phyloP scores from a whole-genome alignment of 2,888 invertebrate genomes.

The Cerastis rubricosa region DNA sequence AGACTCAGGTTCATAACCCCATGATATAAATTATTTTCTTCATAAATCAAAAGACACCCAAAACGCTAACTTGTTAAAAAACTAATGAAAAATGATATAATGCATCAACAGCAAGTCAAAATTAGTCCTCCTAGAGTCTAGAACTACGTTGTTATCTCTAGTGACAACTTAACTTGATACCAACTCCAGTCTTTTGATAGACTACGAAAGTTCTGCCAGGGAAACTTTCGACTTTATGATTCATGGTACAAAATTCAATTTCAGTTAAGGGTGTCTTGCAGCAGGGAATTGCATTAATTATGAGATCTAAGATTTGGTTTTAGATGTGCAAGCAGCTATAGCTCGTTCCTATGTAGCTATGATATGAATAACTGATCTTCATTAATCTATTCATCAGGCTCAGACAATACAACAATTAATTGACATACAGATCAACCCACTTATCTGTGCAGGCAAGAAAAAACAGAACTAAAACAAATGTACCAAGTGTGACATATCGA shows the following conservation, averaged over 20 bases:
- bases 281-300: background rate
- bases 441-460: no score
- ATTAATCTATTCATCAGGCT: no score
- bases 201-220: background rate
- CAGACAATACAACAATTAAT: no score
- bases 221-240: background rate
- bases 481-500: no score
- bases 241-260: background rate
- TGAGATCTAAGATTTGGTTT: background rate
- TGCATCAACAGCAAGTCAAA: slow-evolving; percentile 9
- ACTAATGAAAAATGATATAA: background rate
- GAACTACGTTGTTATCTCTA: slow-evolving; percentile 2
- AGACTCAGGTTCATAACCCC: background rate
- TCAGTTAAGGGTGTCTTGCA: background rate
- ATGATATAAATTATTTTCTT: background rate
- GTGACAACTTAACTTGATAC: slow-evolving; percentile 4
- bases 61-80: background rate
- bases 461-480: no score
- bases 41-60: slow-evolving; percentile 7
- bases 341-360: no score
- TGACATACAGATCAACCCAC: no score
- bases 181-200: slow-evolving; percentile 4
- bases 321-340: background rate
- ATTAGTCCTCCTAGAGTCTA: slow-evolving; percentile 6
- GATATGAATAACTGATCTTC: no score